Percentiles rank a stretch among this genome's conserved stretches.
Evolutionary conservation across 2,797 vertebrate genomes (phyloP).

Genomic region (Decapterus maruadsi): DNA sequence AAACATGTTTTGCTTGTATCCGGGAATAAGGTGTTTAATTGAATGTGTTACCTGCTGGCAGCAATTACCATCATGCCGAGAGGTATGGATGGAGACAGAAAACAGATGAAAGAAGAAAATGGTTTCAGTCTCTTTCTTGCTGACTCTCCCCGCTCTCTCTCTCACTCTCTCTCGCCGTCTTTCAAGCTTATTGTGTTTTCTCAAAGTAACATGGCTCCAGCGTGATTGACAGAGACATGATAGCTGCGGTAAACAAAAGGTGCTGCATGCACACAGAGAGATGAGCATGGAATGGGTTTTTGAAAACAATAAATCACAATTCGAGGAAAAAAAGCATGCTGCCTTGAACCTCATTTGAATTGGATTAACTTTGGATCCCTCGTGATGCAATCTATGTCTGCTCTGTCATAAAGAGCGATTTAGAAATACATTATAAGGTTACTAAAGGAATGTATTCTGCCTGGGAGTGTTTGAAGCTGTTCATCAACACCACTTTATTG

Average conservation of each 20-base stretch:
- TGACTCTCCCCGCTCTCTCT: background rate
- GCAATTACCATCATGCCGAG: constrained; percentile 62
- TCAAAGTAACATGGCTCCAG: constrained; percentile 38
- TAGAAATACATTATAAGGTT: constrained; percentile 29
- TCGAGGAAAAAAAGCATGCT: constrained; percentile 26
- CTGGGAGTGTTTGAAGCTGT: constrained; percentile 19
- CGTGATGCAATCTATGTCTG: constrained; percentile 11
- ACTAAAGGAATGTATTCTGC: constrained; percentile 22
- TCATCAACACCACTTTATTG: constrained; percentile 25
- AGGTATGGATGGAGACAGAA: constrained; percentile 49
- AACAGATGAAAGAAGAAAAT: constrained; percentile 55
- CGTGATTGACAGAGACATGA: constrained; percentile 73
- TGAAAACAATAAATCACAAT: constrained; percentile 65
- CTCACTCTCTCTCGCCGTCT: constrained; percentile 23
- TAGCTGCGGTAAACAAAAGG: constrained; percentile 69
- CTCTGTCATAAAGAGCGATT: constrained; percentile 43
- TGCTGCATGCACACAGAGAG: constrained; percentile 52
- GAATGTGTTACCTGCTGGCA: constrained; percentile 76
- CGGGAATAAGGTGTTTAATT: constrained; percentile 71
- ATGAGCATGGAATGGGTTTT: constrained; percentile 59
- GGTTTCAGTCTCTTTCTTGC: constrained; percentile 19
- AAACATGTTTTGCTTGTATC: constrained; percentile 50
- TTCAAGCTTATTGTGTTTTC: constrained; percentile 56
- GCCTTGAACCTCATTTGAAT: constrained; percentile 62
- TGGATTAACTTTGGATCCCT: constrained; percentile 40